Conservation (phyloP, 2,113 vertebrate species). For the Coreoperca whiteheadi region DNA sequence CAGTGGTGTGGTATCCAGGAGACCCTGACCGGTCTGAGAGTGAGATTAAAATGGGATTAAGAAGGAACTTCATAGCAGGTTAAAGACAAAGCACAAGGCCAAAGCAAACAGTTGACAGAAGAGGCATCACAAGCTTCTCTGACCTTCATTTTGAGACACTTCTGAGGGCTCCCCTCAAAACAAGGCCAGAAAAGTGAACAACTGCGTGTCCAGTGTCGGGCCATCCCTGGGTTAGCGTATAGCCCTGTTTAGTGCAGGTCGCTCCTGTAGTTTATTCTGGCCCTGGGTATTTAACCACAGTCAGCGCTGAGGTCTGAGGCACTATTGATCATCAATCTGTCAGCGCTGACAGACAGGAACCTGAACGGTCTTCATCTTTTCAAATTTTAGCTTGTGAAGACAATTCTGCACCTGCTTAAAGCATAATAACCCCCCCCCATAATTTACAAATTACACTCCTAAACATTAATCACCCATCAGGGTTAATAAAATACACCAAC, state of each 20-base stretch:
- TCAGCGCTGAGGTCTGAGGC: conserved; percentile 26
- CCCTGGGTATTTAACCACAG: conserved; percentile 46
- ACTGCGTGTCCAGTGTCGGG: neutral
- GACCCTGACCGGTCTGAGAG: conserved; percentile 16
- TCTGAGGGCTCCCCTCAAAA: neutral
- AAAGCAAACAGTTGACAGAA: neutral
- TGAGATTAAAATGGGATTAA: conserved; percentile 1
- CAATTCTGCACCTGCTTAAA: conserved; percentile 31
- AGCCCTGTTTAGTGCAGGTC: conserved; percentile 15
- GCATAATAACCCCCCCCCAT: neutral
- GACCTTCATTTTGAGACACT: conserved; percentile 10
- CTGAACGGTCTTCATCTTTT: neutral
- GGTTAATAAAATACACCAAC: conserved; percentile 19
- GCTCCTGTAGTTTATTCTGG: conserved; percentile 8
- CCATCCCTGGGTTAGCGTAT: neutral
- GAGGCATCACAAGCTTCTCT: conserved; percentile 15
- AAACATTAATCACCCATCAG: conserved; percentile 11
- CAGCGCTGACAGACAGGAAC: neutral
- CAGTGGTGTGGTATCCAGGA: neutral
- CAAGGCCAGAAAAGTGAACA: neutral
- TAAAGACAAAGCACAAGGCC: conserved; percentile 7
- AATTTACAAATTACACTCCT: neutral
- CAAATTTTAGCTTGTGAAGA: neutral
- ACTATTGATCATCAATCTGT: conserved; percentile 53
- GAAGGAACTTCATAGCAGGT: conserved; percentile 1